These are phyloP conservation scores for Bombus difficillimus DNA, from an alignment of 1,140 invertebrate genomes.

Conservation along the genomic window DNA sequence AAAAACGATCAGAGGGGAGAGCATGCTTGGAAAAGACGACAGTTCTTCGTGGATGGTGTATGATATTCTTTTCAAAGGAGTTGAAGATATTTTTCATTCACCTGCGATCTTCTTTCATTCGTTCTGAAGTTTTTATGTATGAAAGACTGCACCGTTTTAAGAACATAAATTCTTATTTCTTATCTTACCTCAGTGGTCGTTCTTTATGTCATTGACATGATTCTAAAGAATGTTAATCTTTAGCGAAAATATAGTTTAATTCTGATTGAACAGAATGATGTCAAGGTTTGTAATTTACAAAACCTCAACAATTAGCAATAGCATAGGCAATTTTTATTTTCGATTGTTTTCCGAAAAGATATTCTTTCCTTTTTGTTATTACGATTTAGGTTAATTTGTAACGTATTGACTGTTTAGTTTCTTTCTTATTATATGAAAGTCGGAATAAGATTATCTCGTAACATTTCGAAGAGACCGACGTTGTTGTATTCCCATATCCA, in stretches of 20 bases:
- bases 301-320: neutral
- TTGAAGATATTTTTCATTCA: neutral
- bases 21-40: neutral
- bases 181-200: no score
- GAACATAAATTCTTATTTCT: no score
- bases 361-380: neutral
- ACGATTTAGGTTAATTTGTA: neutral
- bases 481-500: conserved; percentile 2
- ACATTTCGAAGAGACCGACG: neutral
- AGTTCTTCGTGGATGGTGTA: neutral
- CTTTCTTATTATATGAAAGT: neutral
- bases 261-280: neutral
- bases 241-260: neutral
- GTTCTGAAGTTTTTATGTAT: conserved; percentile 10
- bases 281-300: no score
- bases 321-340: neutral
- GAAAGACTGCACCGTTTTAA: neutral
- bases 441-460: neutral
- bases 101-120: neutral
- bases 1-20: neutral
- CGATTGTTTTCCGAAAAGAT: neutral
- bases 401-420: neutral
- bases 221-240: neutral
- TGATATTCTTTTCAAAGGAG: neutral
- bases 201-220: no score